These are phyloP conservation scores for Hybos culiciformis DNA, from an alignment of 2,888 invertebrate genomes.

Conservation along the genomic window DNA sequence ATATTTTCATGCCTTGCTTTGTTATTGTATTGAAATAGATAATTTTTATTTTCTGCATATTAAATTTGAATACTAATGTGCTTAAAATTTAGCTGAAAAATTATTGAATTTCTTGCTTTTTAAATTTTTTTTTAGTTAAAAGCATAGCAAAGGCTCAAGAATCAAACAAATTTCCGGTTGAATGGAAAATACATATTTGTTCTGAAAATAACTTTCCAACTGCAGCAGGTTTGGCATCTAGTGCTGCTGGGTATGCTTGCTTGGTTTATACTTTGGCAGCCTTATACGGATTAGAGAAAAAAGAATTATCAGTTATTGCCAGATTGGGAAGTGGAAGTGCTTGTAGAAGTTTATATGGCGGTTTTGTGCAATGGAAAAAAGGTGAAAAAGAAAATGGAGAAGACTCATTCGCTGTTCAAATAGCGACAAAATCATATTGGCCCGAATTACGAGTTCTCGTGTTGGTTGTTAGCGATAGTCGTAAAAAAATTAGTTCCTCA, in stretches of 20 bases:
- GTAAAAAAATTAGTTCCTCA: slow-evolving; percentile 77
- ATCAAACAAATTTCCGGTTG: slow-evolving; percentile 29
- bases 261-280: slow-evolving; percentile 67
- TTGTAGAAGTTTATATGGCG: slow-evolving; percentile 85
- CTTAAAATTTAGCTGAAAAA: too few relatives aligned
- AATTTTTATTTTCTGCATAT: too few relatives aligned
- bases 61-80: too few relatives aligned
- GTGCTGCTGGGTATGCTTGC: slow-evolving; percentile 96
- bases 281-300: slow-evolving; percentile 57
- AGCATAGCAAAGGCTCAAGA: slow-evolving; percentile 22
- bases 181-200: slow-evolving; percentile 67
- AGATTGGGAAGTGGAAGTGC: slow-evolving; percentile 90
- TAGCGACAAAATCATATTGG: slow-evolving; percentile 69
- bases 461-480: slow-evolving; percentile 69
- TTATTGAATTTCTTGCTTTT: neutral
- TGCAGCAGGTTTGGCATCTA: slow-evolving; percentile 94
- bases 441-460: slow-evolving; percentile 79
- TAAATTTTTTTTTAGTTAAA: slow-evolving; percentile 19
- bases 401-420: slow-evolving; percentile 64
- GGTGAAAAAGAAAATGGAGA: slow-evolving; percentile 49
- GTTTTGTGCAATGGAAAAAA: slow-evolving; percentile 87
- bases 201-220: slow-evolving; percentile 97
- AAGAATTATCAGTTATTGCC: slow-evolving; percentile 66
- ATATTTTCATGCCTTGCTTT: too few relatives aligned
- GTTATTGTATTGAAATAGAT: too few relatives aligned